Evolutionary conservation across 2,113 vertebrate species (phyloP), one percentile per base, ranked within the genome.

Genomic region (Hipposideros armiger): DNA sequence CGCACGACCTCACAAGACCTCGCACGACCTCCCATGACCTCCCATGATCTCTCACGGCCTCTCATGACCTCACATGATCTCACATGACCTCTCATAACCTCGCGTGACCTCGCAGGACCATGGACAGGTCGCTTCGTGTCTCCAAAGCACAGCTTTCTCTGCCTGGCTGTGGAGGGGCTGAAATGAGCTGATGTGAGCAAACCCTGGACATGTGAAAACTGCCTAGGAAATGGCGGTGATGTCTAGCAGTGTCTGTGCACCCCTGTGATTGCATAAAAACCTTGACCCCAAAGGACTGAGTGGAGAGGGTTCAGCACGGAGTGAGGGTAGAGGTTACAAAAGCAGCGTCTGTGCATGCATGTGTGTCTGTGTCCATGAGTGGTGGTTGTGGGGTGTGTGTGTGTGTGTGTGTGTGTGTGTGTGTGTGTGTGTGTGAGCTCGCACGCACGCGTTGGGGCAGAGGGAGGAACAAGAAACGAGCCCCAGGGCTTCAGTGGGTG

Each of bases 51-150:
- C 47, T 13, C 47, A 50, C 47, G 13, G 3, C 47, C 47, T 50
- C 11, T 9, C 47, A 50, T 9, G 2, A 32, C 28, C 47, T 5
- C 45, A 9, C 26, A 60, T 50, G 11, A 50, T 50, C 47, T 50
- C 47, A 11, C 47, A 50, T 50, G 47, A 50, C 47, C 47, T 50
- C 47, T 13, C 47, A 50, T 11, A 50, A 13, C 47, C 47, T 50
- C 11, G 47, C 47, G 13, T 9, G 2, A 32, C 28, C 47, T 5
- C 45, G 9, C 26, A 60, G 0, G 0, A 62, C 6, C 1, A 0
- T 3, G 24, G 30, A 36, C 28, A 58, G 36, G 7, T 3, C 20
- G 1, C 10, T 17, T 16, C 26, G 36, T 20, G 16, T 30, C n/a
- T 36, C 84, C 6, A 1, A 11, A 54, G 0, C 7, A 9, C 30